Evolutionary conservation across 2,113 vertebrate genomes (phyloP), one percentile per base, ranked within the genome.

Genomic region (Jacana jacana): DNA sequence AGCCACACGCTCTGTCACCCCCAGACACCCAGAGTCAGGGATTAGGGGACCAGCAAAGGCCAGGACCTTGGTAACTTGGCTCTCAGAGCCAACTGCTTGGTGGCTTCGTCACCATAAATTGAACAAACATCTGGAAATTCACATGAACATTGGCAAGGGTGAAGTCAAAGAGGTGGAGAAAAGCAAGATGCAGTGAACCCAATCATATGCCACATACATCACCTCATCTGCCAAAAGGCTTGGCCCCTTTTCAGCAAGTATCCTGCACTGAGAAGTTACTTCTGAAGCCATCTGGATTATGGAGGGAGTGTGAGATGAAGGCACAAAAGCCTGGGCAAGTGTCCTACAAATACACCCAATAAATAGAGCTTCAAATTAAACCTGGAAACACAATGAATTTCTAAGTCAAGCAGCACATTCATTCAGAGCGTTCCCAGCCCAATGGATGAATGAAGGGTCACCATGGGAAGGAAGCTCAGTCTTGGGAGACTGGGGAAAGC

Each of bases 141-240:
- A 65, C 0, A 0, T 13, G 51, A 39, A 52, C 5, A 3, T 3
- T 30, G 46, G 23, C 30, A 61, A 46, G 2, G 9, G n/a, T 15
- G 0, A 79, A 89, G 66, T 24, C 35, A 61, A 75, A 52, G 55
- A 30, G 46, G 48, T 39, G 44, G 35, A 65, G 17, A 40, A 77
- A 87, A 78, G n/a, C 69, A 71, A 58, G 52, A 68, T 54, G 2
- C 52, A 68, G 63, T 23, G 63, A 54, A 52, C 2, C 39, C 5
- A 42, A 82, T 63, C 0, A 31, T 7, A 65, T 11, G 10, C 17
- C 51, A 51, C 28, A 8, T 11, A 3, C 8, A 37, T 17, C 42
- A 25, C 52, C 63, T 39, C 57, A 35, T 14, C 63, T 71, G 61
- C 81, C 40, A 5, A 28, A 82, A n/a, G 14, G 40, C 17, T 61